Evolutionary conservation across 2,113 vertebrate species (phyloP).

Genomic region (Ovibos moschatus): DNA sequence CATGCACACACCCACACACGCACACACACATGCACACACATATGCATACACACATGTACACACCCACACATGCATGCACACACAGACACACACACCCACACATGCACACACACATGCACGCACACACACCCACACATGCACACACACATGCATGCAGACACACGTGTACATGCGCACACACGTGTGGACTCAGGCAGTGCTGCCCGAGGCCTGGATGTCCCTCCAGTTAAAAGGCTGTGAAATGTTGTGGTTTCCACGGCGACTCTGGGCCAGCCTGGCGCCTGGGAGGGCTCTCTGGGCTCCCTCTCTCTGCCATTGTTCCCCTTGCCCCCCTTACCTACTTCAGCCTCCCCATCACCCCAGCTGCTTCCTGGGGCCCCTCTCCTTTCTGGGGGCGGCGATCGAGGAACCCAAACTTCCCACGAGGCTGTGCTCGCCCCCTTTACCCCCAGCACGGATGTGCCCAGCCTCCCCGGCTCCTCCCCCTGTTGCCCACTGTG

Average conservation of each 20-base stretch:
- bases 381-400: neutral
- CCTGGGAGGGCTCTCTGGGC: neutral
- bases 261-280: neutral
- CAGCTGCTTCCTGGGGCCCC: neutral
- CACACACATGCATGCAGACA: neutral
- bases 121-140: too few species aligned
- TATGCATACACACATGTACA: too few species aligned
- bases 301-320: neutral
- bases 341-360: neutral
- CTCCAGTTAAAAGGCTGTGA: conserved; percentile 38
- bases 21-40: neutral
- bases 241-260: neutral
- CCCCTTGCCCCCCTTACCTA: neutral
- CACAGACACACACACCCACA: rapidly evolving
- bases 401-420: neutral
- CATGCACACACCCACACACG: too few species aligned
- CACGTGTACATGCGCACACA: rapidly evolving
- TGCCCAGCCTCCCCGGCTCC: neutral
- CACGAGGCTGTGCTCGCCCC: rapidly evolving
- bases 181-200: neutral
- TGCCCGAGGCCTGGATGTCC: neutral
- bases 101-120: neutral
- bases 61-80: neutral
- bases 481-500: neutral
- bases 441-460: neutral